Percentiles rank a stretch among this genome's conserved stretches.
Conservation (phyloP, 2,113 vertebrate genomes). For the Brachyhypopomus gauderio region DNA sequence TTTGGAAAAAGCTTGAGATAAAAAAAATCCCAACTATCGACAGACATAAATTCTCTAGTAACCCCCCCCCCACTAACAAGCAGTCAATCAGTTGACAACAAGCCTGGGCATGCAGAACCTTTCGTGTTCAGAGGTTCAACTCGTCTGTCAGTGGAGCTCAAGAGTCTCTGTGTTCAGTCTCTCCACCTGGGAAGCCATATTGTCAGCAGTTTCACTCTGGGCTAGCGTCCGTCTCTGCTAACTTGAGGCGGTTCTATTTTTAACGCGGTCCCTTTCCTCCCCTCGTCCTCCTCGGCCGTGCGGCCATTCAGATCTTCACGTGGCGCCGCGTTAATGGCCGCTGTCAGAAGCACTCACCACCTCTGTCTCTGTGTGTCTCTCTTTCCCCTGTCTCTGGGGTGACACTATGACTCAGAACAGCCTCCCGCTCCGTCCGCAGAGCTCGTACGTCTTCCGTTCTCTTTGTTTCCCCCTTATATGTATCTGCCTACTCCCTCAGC, state of each 20-base stretch:
- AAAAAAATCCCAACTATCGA: no score
- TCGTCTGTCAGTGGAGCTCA: conserved; percentile 13
- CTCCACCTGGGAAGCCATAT: conserved; percentile 30
- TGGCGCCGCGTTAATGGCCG: conserved; percentile 17
- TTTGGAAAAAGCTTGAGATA: no score
- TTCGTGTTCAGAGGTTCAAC: not conserved
- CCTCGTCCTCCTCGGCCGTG: conserved; percentile 13
- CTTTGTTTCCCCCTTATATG: conserved; percentile 11
- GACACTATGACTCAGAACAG: conserved; percentile 35
- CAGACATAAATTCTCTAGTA: no score
- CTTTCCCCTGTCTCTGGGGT: not conserved
- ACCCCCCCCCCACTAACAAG: no score
- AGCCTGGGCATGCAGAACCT: not conserved
- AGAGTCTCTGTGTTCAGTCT: conserved; percentile 7
- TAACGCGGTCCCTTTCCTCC: conserved; percentile 24
- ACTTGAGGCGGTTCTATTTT: conserved; percentile 46
- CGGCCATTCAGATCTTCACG: conserved; percentile 29
- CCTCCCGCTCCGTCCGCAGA: not conserved
- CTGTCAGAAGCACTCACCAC: not conserved
- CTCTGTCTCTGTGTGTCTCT: not conserved
- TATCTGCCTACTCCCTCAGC: conserved; percentile 27
- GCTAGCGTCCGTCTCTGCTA: conserved; percentile 18
- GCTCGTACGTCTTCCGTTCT: not conserved
- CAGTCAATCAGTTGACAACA: no score
- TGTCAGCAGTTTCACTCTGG: conserved; percentile 43